These are phyloP conservation scores for Hyles lineata DNA, from an alignment of 2,888 invertebrate species.

Conservation along the genomic window DNA sequence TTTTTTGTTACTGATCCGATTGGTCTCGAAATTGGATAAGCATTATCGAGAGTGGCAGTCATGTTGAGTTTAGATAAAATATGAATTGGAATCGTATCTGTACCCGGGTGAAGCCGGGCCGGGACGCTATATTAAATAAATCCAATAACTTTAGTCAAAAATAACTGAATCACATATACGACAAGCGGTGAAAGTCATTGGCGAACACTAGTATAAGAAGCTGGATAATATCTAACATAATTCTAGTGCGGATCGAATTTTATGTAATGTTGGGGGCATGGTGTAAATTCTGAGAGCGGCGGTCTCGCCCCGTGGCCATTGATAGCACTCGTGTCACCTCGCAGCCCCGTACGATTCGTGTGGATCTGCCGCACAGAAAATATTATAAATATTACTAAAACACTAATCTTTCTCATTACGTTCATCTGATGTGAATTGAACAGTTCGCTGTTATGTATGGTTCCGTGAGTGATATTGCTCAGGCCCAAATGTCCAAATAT, in stretches of 20 bases:
- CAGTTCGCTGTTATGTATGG: too few relatives aligned
- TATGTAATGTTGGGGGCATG: constrained; percentile 61
- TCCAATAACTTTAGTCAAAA: not conserved
- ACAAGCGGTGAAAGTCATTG: not conserved
- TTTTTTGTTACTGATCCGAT: too few relatives aligned
- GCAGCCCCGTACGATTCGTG: constrained; percentile 24
- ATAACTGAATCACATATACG: too few relatives aligned
- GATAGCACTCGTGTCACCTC: constrained; percentile 60
- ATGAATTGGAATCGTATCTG: too few relatives aligned
- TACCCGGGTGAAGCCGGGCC: too few relatives aligned
- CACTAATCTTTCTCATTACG: not conserved
- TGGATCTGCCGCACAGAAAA: not conserved
- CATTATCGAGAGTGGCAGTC: too few relatives aligned
- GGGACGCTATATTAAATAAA: too few relatives aligned
- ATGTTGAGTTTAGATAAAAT: too few relatives aligned
- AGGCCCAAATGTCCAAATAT: too few relatives aligned
- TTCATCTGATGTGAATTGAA: too few relatives aligned
- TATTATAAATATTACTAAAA: not conserved
- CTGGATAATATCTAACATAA: constrained; percentile 62
- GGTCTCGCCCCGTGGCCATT: constrained; percentile 57
- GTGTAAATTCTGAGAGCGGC: constrained; percentile 67
- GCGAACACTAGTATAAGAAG: constrained; percentile 33
- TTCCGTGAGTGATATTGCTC: too few relatives aligned
- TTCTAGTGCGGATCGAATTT: constrained; percentile 68
- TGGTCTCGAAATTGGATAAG: too few relatives aligned